Evolutionary conservation across 2,113 vertebrate species (phyloP).

Genomic region (Heloderma charlesbogerti): DNA sequence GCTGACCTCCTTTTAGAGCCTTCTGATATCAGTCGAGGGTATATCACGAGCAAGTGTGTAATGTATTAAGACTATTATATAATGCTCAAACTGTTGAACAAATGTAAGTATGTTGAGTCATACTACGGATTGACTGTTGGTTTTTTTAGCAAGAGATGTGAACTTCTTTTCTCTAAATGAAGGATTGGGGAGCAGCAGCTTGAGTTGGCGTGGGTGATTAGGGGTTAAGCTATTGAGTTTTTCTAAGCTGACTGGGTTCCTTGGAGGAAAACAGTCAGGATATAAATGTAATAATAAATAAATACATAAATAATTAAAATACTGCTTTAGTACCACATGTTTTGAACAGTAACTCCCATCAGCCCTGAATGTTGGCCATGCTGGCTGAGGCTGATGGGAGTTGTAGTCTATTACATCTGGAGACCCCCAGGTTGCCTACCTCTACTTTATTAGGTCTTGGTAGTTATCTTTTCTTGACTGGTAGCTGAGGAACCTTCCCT

Average conservation of each 20-base stretch:
- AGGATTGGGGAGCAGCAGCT: background rate
- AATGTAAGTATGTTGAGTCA: background rate
- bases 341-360: no score
- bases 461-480: background rate
- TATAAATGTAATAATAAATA: no score
- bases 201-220: no score
- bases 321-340: no score
- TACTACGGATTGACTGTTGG: background rate
- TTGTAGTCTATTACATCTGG: no score
- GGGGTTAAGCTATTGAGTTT: background rate
- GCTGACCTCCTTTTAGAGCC: background rate
- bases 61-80: background rate
- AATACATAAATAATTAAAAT: no score
- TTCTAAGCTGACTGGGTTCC: background rate
- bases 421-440: no score
- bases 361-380: no score
- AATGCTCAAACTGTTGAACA: background rate
- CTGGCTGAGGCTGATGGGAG: no score
- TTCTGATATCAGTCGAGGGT: no score
- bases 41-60: background rate
- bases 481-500: background rate
- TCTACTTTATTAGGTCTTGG: background rate
- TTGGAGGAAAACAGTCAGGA: background rate
- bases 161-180: background rate
- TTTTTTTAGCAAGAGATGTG: background rate